These are phyloP conservation scores for Bicyclus anynana DNA, from an alignment of 1,140 invertebrate species.

Conservation along the genomic window DNA sequence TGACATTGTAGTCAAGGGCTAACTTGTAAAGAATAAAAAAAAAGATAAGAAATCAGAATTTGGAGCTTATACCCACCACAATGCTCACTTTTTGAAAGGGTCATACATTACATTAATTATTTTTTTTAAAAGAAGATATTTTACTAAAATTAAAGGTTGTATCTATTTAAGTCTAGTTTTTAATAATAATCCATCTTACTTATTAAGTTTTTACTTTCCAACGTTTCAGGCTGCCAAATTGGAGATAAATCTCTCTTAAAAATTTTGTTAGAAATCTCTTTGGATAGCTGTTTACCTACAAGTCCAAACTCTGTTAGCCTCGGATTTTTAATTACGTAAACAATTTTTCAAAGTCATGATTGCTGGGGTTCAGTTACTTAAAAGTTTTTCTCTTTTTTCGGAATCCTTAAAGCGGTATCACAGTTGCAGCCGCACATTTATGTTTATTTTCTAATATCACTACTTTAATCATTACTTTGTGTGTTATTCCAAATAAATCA, in stretches of 20 bases:
- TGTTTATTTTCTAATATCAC: no score
- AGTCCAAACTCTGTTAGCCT: constrained; percentile 19
- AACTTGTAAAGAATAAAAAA: no score
- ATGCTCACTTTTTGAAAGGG: no score
- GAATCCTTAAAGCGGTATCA: constrained; percentile 36
- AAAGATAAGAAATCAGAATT: no score
- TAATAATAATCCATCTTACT: background rate
- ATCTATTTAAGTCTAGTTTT: background rate
- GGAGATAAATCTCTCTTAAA: constrained; percentile 25
- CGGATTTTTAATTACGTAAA: constrained; percentile 52
- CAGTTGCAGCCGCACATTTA: background rate
- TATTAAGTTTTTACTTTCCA: background rate
- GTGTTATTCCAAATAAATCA: no score
- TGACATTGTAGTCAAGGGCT: no score
- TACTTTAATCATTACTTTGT: no score
- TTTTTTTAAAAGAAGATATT: no score
- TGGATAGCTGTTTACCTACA: constrained; percentile 25
- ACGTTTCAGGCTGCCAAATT: constrained; percentile 1
- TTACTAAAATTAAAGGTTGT: no score
- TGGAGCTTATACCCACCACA: no score
- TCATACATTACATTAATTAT: no score
- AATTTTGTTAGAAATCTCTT: constrained; percentile 23
- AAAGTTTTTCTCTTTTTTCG: constrained; percentile 38
- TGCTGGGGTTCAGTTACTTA: constrained; percentile 31
- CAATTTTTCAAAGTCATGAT: constrained; percentile 56